Conservation (phyloP, 2,797 vertebrate genomes). For the Anisognathus igniventris region DNA sequence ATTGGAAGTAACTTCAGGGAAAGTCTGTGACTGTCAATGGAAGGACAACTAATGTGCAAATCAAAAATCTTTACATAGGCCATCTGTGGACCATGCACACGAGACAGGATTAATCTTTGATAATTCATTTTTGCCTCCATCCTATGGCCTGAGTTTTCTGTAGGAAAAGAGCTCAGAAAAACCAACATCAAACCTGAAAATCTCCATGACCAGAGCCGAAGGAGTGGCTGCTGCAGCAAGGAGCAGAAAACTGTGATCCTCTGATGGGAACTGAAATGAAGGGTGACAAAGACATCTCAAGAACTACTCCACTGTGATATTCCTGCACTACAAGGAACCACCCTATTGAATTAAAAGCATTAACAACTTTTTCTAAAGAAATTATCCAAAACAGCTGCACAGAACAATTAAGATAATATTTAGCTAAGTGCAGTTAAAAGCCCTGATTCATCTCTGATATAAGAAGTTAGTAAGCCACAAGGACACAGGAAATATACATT, state of each 20-base stretch:
- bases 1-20: background rate
- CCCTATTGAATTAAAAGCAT: background rate
- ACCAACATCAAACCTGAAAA: background rate
- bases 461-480: background rate
- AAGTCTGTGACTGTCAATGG: background rate
- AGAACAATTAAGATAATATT: background rate
- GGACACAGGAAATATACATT: background rate
- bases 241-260: background rate
- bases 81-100: background rate
- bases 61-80: background rate
- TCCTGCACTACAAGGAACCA: fast-evolving
- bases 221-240: background rate
- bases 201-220: background rate
- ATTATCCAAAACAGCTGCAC: background rate
- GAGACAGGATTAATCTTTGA: background rate
- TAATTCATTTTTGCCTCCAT: background rate
- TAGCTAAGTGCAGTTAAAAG: background rate
- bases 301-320: background rate
- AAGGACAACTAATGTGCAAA: background rate
- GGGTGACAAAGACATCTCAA: background rate
- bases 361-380: background rate
- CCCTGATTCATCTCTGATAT: background rate
- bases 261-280: background rate
- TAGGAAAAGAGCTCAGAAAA: background rate
- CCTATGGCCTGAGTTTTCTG: background rate